Base-by-base conservation (phyloP, 2,888 invertebrate species). In the Carterocephalus palaemon region DNA sequence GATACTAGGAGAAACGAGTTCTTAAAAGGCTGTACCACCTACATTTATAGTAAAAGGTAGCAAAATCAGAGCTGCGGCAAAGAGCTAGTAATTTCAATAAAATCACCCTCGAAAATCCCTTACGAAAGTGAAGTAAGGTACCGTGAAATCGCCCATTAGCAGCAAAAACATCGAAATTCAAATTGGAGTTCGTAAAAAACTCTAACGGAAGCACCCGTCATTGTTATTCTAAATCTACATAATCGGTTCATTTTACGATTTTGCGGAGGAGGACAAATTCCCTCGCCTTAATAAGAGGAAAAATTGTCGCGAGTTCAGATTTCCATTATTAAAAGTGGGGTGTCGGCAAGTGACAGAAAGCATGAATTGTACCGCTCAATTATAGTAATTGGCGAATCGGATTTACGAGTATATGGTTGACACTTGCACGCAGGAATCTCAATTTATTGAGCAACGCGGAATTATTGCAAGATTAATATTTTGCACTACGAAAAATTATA, bases 181-280 rank as follows among this genome's bases (percentile, higher is more conserved):
- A 43, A 43, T 36, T 43, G 43, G 29, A 9, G 16, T 22, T 26
- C 43, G 22, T 28, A 34, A 42, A n/a, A 34, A 39, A 40, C 26
- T 20, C 34, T 20, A 20, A 33, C 23, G 40, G 17, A 40, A 40
- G 29, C 32, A 40, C 23, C 33, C 15, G 26, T 34, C 42, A 42
- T 62, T 62, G 60, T 67, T 68, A 64, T 65, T 67, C 56, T 57
- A 65, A 67, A 73, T 75, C 70, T 72, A 62, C 75, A 74, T 75
- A 75, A 78, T 71, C 72, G 64, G 22, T 41, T 49, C 34, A 42
- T 42, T 42, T 51, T 49, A 46, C 58, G 56, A 64, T 60, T 61
- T 51, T 49, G 42, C 52, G 50, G 26, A 48, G 54, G 47, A 51
- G 47, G 46, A 51, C 41, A 53, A 62, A 67, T 64, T 64, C 55